A percentile compares a stretch with the other conserved stretches of the same genome.
Conservation (phyloP, 2,888 invertebrate species). For the Thysanoteuthis rhombus region DNA sequence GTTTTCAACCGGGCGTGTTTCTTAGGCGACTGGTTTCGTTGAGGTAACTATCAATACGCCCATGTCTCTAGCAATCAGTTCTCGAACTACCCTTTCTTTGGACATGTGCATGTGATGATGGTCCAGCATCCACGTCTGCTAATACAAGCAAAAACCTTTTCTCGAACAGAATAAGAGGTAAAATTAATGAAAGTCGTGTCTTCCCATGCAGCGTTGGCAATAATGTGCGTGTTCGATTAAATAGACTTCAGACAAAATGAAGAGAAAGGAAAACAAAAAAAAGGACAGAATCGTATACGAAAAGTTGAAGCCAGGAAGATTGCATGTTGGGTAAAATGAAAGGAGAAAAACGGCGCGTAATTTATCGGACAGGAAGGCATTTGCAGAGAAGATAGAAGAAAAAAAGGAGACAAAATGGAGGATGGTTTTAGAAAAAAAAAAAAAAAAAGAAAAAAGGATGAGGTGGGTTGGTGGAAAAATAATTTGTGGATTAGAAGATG, state of each 20-base stretch:
- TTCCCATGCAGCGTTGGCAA: not conserved
- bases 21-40: not conserved
- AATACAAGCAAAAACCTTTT: not conserved
- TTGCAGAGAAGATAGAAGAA: not conserved
- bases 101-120: not conserved
- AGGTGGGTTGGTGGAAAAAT: not conserved
- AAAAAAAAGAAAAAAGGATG: not conserved
- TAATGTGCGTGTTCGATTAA: not conserved
- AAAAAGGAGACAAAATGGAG: too few species aligned
- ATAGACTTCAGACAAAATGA: not conserved
- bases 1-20: too few species aligned
- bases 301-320: not conserved
- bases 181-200: not conserved
- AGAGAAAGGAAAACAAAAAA: not conserved
- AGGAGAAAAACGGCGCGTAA: not conserved
- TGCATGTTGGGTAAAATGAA: not conserved
- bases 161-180: not conserved
- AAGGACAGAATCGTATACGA: not conserved
- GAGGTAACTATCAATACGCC: not conserved
- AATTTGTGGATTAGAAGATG: not conserved
- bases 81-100: not conserved
- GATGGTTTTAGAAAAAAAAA: too few species aligned
- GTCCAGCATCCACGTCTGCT: not conserved
- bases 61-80: not conserved
- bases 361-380: not conserved